phyloP scores from a whole-genome alignment of 2,113 vertebrate genomes.

The Haemorhous mexicanus region DNA sequence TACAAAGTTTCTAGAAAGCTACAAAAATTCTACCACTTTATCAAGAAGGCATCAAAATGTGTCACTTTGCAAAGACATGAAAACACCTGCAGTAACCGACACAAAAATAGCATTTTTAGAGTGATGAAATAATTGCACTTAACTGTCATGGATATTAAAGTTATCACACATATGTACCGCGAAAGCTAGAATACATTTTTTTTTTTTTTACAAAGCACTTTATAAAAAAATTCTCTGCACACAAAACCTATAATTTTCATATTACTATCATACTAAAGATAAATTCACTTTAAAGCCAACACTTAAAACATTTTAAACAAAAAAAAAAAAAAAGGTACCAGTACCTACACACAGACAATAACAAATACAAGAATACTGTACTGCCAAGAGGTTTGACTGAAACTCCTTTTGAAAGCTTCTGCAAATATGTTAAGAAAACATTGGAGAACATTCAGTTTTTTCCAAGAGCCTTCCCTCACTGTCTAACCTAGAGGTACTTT shows the following conservation, averaged over 20 bases:
- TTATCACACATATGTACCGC: constrained; percentile 98
- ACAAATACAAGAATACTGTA: constrained; percentile 89
- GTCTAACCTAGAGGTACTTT: constrained; percentile 73
- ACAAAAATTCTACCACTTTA: constrained; percentile 99
- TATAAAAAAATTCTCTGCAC: constrained; percentile 93
- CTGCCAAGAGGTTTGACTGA: constrained; percentile 88
- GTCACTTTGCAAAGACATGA: constrained; percentile 98
- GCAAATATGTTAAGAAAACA: constrained; percentile 75
- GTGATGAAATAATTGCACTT: constrained; percentile 92
- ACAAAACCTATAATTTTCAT: constrained; percentile 93
- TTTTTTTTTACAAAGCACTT: constrained; percentile 95
- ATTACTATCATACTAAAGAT: constrained; percentile 92
- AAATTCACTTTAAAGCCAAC: constrained; percentile 98
- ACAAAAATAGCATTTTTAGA: constrained; percentile 92
- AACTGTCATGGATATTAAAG: constrained; percentile 94
- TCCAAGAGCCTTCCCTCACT: constrained; percentile 63
- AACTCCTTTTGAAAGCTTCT: constrained; percentile 80
- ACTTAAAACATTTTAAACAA: constrained; percentile 89
- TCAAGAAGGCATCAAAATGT: constrained; percentile 99
- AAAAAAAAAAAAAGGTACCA: constrained; percentile 85
- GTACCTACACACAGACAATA: constrained; percentile 93
- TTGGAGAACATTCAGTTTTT: constrained; percentile 73
- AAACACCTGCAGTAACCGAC: constrained; percentile 97
- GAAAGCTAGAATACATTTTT: constrained; percentile 95
- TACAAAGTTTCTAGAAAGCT: constrained; percentile 99